Percentiles rank a stretch among this genome's conserved stretches.
Conservation (phyloP, 1,140 invertebrate genomes). For the Aricia agestis region DNA sequence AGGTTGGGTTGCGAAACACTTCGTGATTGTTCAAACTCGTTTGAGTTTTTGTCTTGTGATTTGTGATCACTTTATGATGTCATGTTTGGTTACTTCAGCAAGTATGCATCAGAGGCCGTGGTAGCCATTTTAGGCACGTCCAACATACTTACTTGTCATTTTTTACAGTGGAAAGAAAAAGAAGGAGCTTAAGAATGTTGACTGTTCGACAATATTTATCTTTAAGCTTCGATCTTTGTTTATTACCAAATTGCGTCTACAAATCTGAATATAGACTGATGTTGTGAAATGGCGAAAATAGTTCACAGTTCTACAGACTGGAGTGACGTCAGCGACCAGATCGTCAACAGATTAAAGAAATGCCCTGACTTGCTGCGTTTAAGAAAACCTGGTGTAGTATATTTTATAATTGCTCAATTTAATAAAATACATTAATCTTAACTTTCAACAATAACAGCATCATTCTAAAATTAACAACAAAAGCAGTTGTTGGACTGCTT, state of each 20-base stretch:
- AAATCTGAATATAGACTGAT: background rate
- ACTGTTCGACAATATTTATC: no score
- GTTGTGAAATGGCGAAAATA: background rate
- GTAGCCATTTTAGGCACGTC: background rate
- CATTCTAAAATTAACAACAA: no score
- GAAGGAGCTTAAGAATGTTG: no score
- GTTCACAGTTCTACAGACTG: background rate
- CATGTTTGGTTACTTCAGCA: background rate
- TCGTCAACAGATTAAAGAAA: background rate
- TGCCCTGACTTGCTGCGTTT: background rate
- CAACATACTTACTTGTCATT: no score
- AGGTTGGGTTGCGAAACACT: constrained; percentile 1
- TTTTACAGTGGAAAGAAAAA: no score
- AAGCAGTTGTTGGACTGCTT: no score
- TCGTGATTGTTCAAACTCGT: background rate
- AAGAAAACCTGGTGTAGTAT: background rate
- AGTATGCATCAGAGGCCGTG: background rate
- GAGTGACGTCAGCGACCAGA: background rate
- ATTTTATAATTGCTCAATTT: no score
- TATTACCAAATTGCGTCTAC: background rate
- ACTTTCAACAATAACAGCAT: no score
- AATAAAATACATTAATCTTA: no score
- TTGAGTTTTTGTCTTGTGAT: background rate
- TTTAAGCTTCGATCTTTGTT: no score
- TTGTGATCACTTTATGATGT: background rate